A percentile compares a stretch with the other conserved stretches of the same genome.
Conservation (phyloP, 2,797 vertebrate species). For the Catharus ustulatus region DNA sequence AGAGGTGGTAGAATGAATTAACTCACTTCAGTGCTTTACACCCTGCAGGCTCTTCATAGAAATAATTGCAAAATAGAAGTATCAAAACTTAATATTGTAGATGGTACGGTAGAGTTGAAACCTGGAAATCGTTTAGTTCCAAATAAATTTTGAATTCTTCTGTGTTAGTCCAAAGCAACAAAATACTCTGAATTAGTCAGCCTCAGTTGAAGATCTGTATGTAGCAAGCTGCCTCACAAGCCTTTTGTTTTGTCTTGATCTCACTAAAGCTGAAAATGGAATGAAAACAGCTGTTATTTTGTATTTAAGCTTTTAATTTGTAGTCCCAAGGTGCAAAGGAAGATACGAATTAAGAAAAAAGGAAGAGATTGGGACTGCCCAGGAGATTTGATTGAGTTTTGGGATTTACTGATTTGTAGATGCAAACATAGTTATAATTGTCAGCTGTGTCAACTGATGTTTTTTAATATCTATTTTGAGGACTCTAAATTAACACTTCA, state of each 20-base stretch:
- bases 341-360: background rate
- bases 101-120: background rate
- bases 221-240: background rate
- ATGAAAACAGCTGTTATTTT: slow-evolving; percentile 16
- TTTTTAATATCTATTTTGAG: background rate
- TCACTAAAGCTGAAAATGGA: background rate
- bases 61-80: background rate
- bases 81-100: background rate
- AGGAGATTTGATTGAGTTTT: background rate
- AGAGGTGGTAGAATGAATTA: background rate
- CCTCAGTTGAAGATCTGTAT: background rate
- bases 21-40: background rate
- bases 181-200: background rate
- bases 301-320: slow-evolving; percentile 24
- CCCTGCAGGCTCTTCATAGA: background rate
- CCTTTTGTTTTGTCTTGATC: slow-evolving; percentile 9
- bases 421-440: background rate
- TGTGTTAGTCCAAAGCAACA: background rate
- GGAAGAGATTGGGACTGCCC: background rate
- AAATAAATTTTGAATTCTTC: background rate
- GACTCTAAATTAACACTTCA: background rate
- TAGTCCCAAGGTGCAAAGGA: background rate
- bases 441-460: background rate
- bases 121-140: background rate
- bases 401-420: background rate